Evolutionary conservation across 2,888 invertebrate species (phyloP).

Genomic region (Pristionchus maxplancki): DNA sequence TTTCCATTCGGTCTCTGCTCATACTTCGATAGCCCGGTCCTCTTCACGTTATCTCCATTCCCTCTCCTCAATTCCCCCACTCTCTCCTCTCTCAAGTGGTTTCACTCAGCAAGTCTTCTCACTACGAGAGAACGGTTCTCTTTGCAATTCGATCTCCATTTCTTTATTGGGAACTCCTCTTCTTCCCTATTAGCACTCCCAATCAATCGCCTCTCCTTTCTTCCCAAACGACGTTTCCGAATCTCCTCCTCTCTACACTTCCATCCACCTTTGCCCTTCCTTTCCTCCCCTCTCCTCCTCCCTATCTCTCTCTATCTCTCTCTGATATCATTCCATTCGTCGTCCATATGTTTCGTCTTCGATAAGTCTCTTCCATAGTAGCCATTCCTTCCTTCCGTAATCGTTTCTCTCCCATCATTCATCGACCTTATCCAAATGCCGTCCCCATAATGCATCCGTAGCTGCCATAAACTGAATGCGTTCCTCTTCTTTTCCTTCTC

Average conservation of each 20-base stretch:
- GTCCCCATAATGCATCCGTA: neutral
- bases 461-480: neutral
- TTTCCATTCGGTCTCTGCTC: neutral
- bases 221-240: neutral
- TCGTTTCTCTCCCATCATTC: neutral
- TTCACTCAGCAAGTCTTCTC: conserved; percentile 31
- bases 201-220: conserved; percentile 8
- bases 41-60: neutral
- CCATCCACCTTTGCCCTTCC: conserved; percentile 41
- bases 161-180: conserved; percentile 38
- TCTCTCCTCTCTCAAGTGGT: conserved; percentile 12
- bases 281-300: neutral
- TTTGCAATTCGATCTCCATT: conserved; percentile 37
- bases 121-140: conserved; percentile 11
- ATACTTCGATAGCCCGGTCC: neutral
- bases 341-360: neutral
- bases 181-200: conserved; percentile 22
- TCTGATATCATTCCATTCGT: conserved; percentile 6
- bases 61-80: neutral
- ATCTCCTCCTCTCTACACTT: neutral
- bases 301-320: conserved; percentile 39
- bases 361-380: neutral
- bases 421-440: conserved; percentile 2
- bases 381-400: neutral
- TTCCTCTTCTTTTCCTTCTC: neutral